Conservation (phyloP, 2,113 vertebrate species). For the Aegithalos caudatus region DNA sequence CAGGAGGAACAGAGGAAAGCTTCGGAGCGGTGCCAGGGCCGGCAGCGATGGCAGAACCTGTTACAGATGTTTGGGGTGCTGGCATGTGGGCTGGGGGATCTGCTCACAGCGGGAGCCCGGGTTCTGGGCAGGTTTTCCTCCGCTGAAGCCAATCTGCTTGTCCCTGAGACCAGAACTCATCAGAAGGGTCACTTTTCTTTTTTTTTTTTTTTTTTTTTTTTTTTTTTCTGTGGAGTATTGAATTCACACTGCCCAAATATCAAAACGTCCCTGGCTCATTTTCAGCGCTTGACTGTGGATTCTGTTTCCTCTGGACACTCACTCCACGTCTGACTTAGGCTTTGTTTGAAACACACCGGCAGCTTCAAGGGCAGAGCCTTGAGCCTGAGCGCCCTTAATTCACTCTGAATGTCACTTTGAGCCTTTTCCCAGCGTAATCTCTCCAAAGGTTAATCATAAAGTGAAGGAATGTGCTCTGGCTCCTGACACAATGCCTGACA, state of each 20-base stretch:
- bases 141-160: neutral
- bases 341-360: conserved; percentile 13
- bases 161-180: neutral
- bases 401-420: conserved; percentile 35
- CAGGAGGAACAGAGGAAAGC: conserved; percentile 28
- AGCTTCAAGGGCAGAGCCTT: conserved; percentile 30
- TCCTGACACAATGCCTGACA: conserved; percentile 62
- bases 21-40: neutral
- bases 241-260: neutral
- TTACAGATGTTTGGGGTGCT: neutral
- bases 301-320: neutral
- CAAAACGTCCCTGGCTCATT: neutral
- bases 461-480: conserved; percentile 66
- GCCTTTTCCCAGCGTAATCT: conserved; percentile 38
- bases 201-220: neutral
- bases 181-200: neutral
- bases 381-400: neutral
- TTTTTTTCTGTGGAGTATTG: neutral
- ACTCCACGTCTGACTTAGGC: neutral
- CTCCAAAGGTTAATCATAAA: conserved; percentile 64
- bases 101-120: accelerated
- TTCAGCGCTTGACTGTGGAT: neutral
- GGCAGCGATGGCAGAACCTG: neutral
- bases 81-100: neutral
- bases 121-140: neutral